phyloP scores from a whole-genome alignment of 2,797 vertebrate genomes.

The Esox masquinongy region DNA sequence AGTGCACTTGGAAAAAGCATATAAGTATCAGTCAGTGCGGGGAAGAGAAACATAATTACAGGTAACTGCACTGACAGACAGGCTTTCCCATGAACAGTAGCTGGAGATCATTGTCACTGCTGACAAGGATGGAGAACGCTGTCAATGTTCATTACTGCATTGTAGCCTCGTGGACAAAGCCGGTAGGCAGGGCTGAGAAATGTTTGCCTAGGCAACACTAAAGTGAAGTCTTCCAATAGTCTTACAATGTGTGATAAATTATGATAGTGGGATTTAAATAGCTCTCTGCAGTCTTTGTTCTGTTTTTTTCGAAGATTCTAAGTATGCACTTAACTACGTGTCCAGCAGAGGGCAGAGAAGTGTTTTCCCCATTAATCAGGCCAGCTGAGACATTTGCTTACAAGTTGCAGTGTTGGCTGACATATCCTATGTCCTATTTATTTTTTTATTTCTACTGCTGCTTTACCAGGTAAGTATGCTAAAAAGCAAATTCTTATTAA shows the following conservation, averaged over 20 bases:
- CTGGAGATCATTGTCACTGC: not conserved
- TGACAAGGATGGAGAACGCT: not conserved
- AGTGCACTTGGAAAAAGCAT: not conserved
- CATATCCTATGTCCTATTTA: not conserved
- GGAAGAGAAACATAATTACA: not conserved
- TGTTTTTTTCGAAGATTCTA: not conserved
- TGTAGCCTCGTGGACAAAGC: not conserved
- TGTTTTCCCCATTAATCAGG: conserved; percentile 3
- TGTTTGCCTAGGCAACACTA: not conserved
- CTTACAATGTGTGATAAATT: not conserved
- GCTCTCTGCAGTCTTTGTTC: not conserved
- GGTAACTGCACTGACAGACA: not conserved
- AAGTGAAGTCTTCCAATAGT: not conserved
- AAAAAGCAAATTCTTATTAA: no score
- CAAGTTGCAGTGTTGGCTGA: not conserved
- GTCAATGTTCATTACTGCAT: not conserved
- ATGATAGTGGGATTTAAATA: not conserved
- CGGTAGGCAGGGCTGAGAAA: not conserved
- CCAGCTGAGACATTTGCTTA: not conserved
- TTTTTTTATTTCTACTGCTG: no score
- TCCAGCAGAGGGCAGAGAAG: conserved; percentile 75
- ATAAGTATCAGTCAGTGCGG: not conserved
- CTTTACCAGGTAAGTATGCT: no score
- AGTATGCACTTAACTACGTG: not conserved
- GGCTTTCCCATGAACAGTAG: not conserved